A percentile compares a stretch with the other conserved stretches of the same genome.
phyloP scores from a whole-genome alignment of 2,888 invertebrate species.

The Seira ritae region DNA sequence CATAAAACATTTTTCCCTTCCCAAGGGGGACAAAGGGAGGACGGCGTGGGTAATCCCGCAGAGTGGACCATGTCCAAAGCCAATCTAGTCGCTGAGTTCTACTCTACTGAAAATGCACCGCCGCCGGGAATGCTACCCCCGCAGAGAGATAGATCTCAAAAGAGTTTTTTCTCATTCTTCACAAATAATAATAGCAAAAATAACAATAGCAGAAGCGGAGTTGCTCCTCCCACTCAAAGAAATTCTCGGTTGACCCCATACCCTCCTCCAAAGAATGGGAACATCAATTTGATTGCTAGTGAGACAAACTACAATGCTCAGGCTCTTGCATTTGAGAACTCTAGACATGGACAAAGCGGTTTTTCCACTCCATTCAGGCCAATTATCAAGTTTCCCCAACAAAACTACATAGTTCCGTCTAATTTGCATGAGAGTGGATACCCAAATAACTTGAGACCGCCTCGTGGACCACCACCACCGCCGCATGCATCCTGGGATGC shows the following conservation, averaged over 20 bases:
- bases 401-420: slow-evolving; percentile 2
- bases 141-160: slow-evolving; percentile 31
- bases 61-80: slow-evolving; percentile 66
- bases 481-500: neutral
- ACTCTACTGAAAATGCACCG: slow-evolving; percentile 29
- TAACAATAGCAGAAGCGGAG: neutral
- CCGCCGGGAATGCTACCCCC: neutral
- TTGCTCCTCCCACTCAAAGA: neutral
- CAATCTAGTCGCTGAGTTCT: slow-evolving; percentile 59
- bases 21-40: neutral
- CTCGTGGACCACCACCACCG: slow-evolving; percentile 15
- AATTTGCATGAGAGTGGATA: slow-evolving; percentile 16
- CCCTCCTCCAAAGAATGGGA: slow-evolving; percentile 3
- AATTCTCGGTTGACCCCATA: neutral
- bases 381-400: slow-evolving; percentile 25
- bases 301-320: slow-evolving; percentile 4
- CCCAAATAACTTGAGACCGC: neutral
- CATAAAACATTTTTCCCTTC: neutral
- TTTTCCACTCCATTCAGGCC: slow-evolving; percentile 23
- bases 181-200: neutral
- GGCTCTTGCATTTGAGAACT: neutral
- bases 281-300: slow-evolving; percentile 19
- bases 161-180: slow-evolving; percentile 34
- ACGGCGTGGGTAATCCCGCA: slow-evolving; percentile 36
- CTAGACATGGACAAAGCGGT: neutral